These are phyloP conservation scores for Vidua macroura DNA, from an alignment of 2,113 vertebrate species.

Conservation along the genomic window DNA sequence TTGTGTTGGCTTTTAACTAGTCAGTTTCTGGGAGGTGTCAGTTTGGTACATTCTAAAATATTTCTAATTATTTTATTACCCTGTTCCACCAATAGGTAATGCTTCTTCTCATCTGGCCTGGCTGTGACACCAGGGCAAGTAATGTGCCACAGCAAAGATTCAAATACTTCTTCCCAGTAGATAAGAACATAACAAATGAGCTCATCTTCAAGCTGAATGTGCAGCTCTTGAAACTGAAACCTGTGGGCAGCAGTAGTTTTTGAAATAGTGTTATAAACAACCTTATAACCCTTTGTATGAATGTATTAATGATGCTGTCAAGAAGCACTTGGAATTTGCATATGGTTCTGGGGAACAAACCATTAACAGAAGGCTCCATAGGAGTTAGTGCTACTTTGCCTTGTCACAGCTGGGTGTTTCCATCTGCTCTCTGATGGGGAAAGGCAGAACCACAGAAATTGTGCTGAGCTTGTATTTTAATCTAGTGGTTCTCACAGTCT, in stretches of 20 bases:
- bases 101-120: not conserved
- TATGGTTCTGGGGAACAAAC: not conserved
- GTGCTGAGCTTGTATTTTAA: not conserved
- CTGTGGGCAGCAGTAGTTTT: not conserved
- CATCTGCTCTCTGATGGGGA: not conserved
- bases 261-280: not conserved
- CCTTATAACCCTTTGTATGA: not conserved
- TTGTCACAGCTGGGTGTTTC: not conserved
- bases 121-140: not conserved
- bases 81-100: not conserved
- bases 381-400: not conserved
- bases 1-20: not conserved
- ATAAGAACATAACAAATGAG: not conserved
- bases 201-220: not conserved
- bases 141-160: not conserved
- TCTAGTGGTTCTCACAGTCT: not conserved
- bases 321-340: not conserved
- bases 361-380: not conserved
- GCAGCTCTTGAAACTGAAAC: not conserved
- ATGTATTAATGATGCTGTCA: not conserved
- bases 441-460: not conserved
- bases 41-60: not conserved
- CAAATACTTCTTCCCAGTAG: not conserved
- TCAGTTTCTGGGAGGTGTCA: not conserved
- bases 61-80: not conserved